Percentiles rank a stretch among this genome's conserved stretches.
phyloP scores from a whole-genome alignment of 1,140 invertebrate genomes.

The Epicauta chinensis region DNA sequence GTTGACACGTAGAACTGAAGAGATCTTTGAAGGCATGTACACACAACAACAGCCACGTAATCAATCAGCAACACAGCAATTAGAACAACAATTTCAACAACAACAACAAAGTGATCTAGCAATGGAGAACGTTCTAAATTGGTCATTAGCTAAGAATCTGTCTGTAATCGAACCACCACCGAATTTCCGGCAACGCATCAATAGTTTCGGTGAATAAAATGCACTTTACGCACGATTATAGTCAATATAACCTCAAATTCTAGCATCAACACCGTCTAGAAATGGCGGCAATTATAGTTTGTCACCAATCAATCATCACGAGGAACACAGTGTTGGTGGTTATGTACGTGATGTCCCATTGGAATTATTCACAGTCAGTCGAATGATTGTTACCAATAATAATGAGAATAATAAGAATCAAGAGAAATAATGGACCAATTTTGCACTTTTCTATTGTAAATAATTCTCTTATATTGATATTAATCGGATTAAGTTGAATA shows the following conservation, averaged over 20 bases:
- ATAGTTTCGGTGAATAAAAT: conserved; percentile 1
- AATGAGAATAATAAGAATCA: no score
- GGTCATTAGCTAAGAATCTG: conserved; percentile 37
- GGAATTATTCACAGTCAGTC: conserved; percentile 44
- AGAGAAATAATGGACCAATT: no score
- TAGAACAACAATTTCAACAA: conserved; percentile 12
- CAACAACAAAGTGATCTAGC: conserved; percentile 18
- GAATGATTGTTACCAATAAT: conserved; percentile 24
- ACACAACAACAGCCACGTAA: conserved; percentile 19
- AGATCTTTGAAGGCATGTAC: conserved; percentile 38
- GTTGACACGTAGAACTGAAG: conserved; percentile 46
- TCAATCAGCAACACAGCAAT: conserved; percentile 4
- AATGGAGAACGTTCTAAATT: conserved; percentile 39
- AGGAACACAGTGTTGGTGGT: conserved; percentile 20
- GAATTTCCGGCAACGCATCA: conserved; percentile 6
- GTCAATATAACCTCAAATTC: not conserved
- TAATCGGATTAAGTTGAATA: no score
- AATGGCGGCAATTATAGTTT: not conserved
- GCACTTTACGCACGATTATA: not conserved
- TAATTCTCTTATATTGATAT: no score
- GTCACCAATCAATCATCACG: conserved; percentile 5
- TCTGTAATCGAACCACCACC: conserved; percentile 23
- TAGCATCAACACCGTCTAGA: not conserved
- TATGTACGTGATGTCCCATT: conserved; percentile 42
- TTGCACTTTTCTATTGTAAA: no score